Percentiles rank a stretch among this genome's conserved stretches.
phyloP scores from a whole-genome alignment of 2,797 vertebrate genomes.

The Merluccius polli region DNA sequence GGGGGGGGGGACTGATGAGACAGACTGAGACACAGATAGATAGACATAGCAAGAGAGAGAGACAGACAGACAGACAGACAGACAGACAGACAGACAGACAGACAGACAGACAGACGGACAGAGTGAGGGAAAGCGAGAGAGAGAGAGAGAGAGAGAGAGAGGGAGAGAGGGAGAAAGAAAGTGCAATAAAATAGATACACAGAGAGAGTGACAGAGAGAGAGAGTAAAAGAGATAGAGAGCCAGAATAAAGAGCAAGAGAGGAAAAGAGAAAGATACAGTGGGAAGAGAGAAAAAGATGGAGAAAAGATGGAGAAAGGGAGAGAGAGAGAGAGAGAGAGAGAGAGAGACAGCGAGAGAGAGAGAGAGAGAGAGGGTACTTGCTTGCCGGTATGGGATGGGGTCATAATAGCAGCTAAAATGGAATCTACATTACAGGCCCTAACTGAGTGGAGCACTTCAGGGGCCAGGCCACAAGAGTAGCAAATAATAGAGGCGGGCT shows the following conservation, averaged over 20 bases:
- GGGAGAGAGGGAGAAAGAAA: neutral
- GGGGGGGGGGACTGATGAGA: neutral
- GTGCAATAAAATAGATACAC: too few relatives aligned
- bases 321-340: neutral
- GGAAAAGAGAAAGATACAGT: too few relatives aligned
- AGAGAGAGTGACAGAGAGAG: neutral
- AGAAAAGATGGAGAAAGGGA: too few relatives aligned
- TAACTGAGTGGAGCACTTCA: conserved; percentile 77
- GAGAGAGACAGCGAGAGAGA: conserved; percentile 6
- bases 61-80: neutral
- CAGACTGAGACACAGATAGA: neutral
- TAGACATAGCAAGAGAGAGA: neutral
- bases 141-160: conserved; percentile 27
- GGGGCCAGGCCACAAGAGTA: conserved; percentile 58
- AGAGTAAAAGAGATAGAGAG: too few relatives aligned
- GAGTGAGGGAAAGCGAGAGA: neutral
- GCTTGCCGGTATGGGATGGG: conserved; percentile 66
- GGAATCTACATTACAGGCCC: conserved; percentile 82
- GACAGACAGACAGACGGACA: neutral
- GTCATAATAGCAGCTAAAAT: conserved; percentile 79
- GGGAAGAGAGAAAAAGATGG: neutral
- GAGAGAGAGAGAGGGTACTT: conserved; percentile 23
- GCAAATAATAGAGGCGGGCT: conserved; percentile 60
- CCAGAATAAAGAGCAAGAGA: too few relatives aligned
- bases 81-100: neutral